phyloP scores from a whole-genome alignment of 2,888 invertebrate species.

The Syrphus vitripennis region DNA sequence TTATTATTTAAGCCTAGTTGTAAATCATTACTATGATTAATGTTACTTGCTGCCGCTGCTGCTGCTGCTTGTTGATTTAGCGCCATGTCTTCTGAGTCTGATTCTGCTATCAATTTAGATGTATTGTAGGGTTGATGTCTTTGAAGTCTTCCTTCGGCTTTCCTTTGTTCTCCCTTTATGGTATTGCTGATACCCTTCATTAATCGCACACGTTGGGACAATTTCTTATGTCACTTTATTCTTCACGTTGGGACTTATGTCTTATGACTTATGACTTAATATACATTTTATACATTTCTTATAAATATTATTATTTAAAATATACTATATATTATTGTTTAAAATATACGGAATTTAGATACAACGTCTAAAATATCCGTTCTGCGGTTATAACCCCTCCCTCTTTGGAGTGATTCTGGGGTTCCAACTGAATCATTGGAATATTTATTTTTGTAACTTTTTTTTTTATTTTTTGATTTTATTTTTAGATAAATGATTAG shows the following conservation, averaged over 20 bases:
- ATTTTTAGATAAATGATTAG: not conserved
- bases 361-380: too few relatives aligned
- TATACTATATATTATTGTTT: too few relatives aligned
- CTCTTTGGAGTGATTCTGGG: not conserved
- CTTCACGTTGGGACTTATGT: not conserved
- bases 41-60: not conserved
- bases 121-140: not conserved
- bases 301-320: too few relatives aligned
- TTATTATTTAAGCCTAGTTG: not conserved
- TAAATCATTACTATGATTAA: not conserved
- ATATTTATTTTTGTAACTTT: not conserved
- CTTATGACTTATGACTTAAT: too few relatives aligned
- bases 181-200: not conserved
- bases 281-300: too few relatives aligned
- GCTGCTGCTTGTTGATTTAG: not conserved
- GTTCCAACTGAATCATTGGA: not conserved
- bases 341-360: too few relatives aligned
- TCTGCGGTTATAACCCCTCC: not conserved
- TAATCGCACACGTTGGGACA: not conserved
- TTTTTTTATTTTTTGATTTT: constrained; percentile 7
- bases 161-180: not conserved
- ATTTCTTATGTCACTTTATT: not conserved
- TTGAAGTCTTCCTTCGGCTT: not conserved
- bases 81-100: not conserved
- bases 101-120: not conserved